Base-by-base conservation (phyloP, 2,888 invertebrate species). In the Drosophila putrida region DNA sequence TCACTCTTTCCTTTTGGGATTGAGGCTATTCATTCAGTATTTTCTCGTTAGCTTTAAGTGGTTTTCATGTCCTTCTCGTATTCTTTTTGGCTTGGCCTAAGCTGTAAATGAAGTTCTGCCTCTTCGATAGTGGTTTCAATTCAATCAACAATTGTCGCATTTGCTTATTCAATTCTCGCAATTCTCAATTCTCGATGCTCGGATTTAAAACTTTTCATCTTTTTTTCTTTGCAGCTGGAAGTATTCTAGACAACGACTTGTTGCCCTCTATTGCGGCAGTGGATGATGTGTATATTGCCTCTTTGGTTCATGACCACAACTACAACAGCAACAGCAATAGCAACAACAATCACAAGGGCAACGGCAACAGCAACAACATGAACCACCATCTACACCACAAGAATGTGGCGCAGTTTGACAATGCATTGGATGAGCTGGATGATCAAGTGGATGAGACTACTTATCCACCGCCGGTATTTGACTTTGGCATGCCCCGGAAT, bases 401-500 rank as follows among this genome's bases (percentile, higher is more conserved):
- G 61, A 79, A 82, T 63, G 81, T 71, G 73, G 77, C 80, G 10
- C 79, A 88, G 65, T 89, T 86, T 41, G 78, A 74, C 54, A 87
- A 89, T 50, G 72, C 57, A 11, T 35, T 85, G 60, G 75, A 88
- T 11, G 77, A 87, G 50, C 65, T 63, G 36, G 85, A 74, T 20
- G 84, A 75, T 31, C 76, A 73, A 10, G 43, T 74, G 28, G 90
- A 88, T 43, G 83, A 80, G 61, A 66, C 82, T 36, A 85, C 80
- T 57, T 84, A 78, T 79, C 87, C 91, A 71, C 91, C 92, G 73
- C 97, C 97, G 47, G 96, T 96, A 93, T 97, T 97, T 93, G 97
- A 97, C 93, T 95, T 96, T 93, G 96, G 96, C 92, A 96, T 97
- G 91, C 95, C 96, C 33, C 94, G 97, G 80, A 97, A 97, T 93